phyloP scores from a whole-genome alignment of 2,113 vertebrate genomes.

The Zapornia atra region DNA sequence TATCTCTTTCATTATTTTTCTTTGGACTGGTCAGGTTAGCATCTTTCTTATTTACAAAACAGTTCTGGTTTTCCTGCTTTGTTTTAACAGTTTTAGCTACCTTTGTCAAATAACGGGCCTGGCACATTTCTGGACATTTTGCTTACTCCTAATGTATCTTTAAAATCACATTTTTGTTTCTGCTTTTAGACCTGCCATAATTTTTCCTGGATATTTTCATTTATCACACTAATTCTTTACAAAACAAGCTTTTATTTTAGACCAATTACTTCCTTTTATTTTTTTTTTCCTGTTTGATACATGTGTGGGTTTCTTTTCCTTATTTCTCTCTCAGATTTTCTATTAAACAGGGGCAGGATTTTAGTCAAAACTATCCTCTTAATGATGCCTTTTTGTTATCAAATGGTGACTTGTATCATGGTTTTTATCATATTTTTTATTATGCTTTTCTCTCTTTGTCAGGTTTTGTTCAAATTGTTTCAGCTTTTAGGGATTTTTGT shows the following conservation, averaged over 20 bases:
- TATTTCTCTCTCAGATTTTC: neutral
- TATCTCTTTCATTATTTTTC: neutral
- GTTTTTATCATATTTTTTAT: neutral
- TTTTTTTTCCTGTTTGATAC: neutral
- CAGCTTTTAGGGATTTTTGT: neutral
- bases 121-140: neutral
- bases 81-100: neutral
- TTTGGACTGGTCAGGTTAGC: neutral
- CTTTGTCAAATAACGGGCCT: neutral
- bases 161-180: neutral
- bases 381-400: neutral
- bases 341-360: neutral
- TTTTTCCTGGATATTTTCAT: neutral
- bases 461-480: neutral
- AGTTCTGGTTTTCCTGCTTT: neutral
- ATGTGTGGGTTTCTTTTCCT: neutral
- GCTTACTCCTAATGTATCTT: neutral
- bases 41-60: neutral
- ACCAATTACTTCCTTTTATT: neutral
- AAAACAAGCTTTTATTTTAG: neutral
- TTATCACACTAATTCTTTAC: neutral
- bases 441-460: neutral
- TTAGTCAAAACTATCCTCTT: neutral
- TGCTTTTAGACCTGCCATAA: neutral
- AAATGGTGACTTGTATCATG: neutral